These are phyloP conservation scores for Echinarachnius parma DNA, from an alignment of 53 echinoderm and acorn worm genomes.

Conservation along the genomic window DNA sequence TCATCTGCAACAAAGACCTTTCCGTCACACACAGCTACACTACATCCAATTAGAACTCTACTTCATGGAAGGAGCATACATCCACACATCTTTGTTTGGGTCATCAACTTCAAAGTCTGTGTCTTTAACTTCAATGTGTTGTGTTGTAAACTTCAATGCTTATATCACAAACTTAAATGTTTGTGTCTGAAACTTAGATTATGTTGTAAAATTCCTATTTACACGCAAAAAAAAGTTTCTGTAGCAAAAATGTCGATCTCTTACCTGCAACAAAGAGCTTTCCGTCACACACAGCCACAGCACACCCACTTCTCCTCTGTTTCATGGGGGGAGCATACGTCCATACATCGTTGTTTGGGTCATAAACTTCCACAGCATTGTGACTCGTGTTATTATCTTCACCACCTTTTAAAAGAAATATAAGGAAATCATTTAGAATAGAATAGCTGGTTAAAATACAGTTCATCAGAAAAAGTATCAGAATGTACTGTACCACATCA, in stretches of 20 bases:
- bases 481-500: too few species aligned
- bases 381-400: slow-evolving; percentile 84
- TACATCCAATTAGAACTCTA: slow-evolving; percentile 84
- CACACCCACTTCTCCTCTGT: slow-evolving; percentile 84
- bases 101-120: too few species aligned
- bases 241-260: too few species aligned
- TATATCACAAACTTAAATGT: too few species aligned
- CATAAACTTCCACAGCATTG: slow-evolving; percentile 86
- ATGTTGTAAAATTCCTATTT: too few species aligned
- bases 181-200: too few species aligned
- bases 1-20: slow-evolving; percentile 98
- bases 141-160: too few species aligned
- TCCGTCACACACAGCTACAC: slow-evolving; percentile 95
- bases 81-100: slow-evolving; percentile 66
- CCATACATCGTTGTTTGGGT: slow-evolving; percentile 73
- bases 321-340: slow-evolving; percentile 91
- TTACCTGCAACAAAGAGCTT: slow-evolving; percentile 99
- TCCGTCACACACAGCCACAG: slow-evolving; percentile 94
- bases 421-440: too few species aligned
- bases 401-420: slow-evolving; percentile 74
- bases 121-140: too few species aligned
- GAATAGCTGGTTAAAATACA: too few species aligned
- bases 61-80: slow-evolving; percentile 90
- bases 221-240: too few species aligned
- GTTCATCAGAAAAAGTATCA: too few species aligned